Evolutionary conservation across 2,797 vertebrate species (phyloP), one percentile per base, ranked within the genome.

Genomic region (Hafferia zeledoni): DNA sequence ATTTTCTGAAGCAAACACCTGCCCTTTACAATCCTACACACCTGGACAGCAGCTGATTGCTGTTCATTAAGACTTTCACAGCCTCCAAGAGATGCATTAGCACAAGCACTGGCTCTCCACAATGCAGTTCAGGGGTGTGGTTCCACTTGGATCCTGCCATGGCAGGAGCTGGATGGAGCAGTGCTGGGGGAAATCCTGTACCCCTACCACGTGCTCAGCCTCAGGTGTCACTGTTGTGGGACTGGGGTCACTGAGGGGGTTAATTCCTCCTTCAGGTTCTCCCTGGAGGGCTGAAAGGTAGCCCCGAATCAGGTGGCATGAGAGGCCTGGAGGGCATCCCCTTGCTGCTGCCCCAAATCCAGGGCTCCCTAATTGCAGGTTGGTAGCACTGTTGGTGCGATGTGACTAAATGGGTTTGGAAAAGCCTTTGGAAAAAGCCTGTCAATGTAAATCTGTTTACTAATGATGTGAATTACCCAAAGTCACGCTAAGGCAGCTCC

Each of bases 191-290:
- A 31, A 37, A 75, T 57, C 16, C 27, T 74, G 52, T 14, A 14
- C 23, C 11, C 17, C 22, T 0, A 0, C 16, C 19, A 14, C 0
- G 0, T 46, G 22, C 52, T 60, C 35, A 81, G n/a, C 76, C 59
- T 52, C 37, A n/a, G 9, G 27, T 24, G 56, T 70, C 0, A 1
- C 49, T 64, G 33, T 17, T 6, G 2, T 80, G 52, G 31, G 19
- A 59, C 33, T 49, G 55, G 39, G 39, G 20, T 35, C 27, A 28
- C 35, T 6, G 31, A 3, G 12, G 19, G 30, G 2, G 8, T 79
- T 83, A 86, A 92, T 96, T 74, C 79, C 59, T 70, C 55, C 86
- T 72, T 41, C 63, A 64, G n/a, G 17, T 68, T 13, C 19, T 89
- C 52, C 47, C 18, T 3, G 0, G 2, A 3, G 25, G n/a, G 17